phyloP scores from a whole-genome alignment of 2,888 invertebrate species.

The Magallana nippona region DNA sequence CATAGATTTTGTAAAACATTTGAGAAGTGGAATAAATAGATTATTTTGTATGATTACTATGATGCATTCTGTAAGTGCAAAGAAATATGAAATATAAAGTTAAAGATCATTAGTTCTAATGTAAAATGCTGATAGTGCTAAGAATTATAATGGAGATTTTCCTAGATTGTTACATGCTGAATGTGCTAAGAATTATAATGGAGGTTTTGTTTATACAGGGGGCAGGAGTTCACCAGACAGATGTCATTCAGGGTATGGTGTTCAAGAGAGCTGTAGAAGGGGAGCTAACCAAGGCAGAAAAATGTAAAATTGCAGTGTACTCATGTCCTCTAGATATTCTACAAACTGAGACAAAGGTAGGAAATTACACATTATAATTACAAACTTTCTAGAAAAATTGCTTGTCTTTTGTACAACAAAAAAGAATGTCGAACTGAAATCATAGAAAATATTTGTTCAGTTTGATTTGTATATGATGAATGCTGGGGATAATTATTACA shows the following conservation, averaged over 20 bases:
- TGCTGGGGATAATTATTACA: background rate
- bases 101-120: too few relatives aligned
- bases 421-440: too few relatives aligned
- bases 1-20: too few relatives aligned
- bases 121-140: too few relatives aligned
- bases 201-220: constrained; percentile 82
- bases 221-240: constrained; percentile 86
- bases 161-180: too few relatives aligned
- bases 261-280: constrained; percentile 98
- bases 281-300: constrained; percentile 87
- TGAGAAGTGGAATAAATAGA: background rate
- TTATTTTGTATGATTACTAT: background rate
- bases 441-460: too few relatives aligned
- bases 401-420: too few relatives aligned
- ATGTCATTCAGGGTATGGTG: constrained; percentile 97
- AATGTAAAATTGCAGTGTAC: constrained; percentile 95
- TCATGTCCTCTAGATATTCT: constrained; percentile 97
- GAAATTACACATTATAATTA: background rate
- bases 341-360: constrained; percentile 98
- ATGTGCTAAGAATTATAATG: too few relatives aligned
- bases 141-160: too few relatives aligned
- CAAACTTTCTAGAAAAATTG: background rate
- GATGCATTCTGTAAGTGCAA: too few relatives aligned
- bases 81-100: too few relatives aligned
- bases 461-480: background rate